Percentiles rank a stretch among this genome's conserved stretches.
Conservation (phyloP, 2,797 vertebrate species). For the Spinus pinus region DNA sequence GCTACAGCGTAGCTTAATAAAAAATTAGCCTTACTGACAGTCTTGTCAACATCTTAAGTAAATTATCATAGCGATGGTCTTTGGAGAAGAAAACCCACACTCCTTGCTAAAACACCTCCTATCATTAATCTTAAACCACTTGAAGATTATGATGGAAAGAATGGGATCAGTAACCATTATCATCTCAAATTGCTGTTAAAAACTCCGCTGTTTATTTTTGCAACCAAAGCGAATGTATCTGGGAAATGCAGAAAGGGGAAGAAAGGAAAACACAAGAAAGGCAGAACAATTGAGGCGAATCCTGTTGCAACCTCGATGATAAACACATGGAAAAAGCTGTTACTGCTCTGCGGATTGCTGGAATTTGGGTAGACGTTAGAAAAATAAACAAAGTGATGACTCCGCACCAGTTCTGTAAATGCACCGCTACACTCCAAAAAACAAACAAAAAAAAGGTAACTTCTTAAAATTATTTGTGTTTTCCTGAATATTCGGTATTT, state of each 20-base stretch:
- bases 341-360: slow-evolving; percentile 36
- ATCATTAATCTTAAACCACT: slow-evolving; percentile 88
- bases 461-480: slow-evolving; percentile 27
- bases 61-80: slow-evolving; percentile 76
- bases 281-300: slow-evolving; percentile 53
- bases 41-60: slow-evolving; percentile 74
- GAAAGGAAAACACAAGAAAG: slow-evolving; percentile 49
- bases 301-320: slow-evolving; percentile 50
- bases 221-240: slow-evolving; percentile 72
- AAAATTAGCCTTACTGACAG: slow-evolving; percentile 67
- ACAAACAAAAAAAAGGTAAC: neutral
- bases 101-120: slow-evolving; percentile 68
- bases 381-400: slow-evolving; percentile 53
- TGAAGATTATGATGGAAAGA: slow-evolving; percentile 89
- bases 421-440: neutral
- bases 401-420: slow-evolving; percentile 6
- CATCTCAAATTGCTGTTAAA: slow-evolving; percentile 82
- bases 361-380: slow-evolving; percentile 48
- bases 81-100: slow-evolving; percentile 73
- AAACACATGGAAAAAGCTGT: slow-evolving; percentile 53
- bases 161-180: slow-evolving; percentile 86
- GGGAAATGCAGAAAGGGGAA: slow-evolving; percentile 35
- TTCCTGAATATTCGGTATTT: neutral
- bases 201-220: slow-evolving; percentile 80
- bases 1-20: slow-evolving; percentile 49